Conservation (phyloP, 2,113 vertebrate species). For the Rhea americana region DNA sequence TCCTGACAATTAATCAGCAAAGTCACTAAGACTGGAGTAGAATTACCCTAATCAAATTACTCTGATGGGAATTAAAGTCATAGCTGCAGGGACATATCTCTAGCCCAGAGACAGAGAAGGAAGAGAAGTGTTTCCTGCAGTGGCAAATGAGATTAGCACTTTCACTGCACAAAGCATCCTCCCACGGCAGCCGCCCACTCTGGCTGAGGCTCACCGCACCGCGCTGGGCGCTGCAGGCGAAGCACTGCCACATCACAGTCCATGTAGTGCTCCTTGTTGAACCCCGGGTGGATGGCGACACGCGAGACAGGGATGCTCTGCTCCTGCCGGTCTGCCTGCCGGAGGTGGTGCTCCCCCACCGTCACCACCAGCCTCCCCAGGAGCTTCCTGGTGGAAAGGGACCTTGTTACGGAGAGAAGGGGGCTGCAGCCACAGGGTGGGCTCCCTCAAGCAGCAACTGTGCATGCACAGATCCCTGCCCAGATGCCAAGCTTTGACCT, state of each 20-base stretch:
- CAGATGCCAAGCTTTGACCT: rapidly evolving
- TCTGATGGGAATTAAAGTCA: background rate
- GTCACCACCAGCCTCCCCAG: background rate
- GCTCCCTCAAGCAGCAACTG: background rate
- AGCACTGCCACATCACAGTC: background rate
- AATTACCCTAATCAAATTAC: background rate
- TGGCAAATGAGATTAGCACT: background rate
- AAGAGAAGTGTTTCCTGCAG: background rate
- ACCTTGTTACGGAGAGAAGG: background rate
- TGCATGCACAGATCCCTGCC: background rate
- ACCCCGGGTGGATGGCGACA: background rate
- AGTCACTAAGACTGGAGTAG: background rate
- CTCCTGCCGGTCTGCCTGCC: background rate
- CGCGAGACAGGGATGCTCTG: background rate
- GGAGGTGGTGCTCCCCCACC: background rate
- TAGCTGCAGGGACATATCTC: background rate
- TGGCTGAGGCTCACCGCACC: background rate
- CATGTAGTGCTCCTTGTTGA: background rate
- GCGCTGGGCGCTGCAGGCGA: background rate
- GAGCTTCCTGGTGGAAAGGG: background rate
- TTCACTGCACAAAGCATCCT: rapidly evolving
- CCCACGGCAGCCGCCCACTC: rapidly evolving
- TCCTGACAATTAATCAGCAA: background rate
- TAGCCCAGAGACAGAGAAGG: background rate
- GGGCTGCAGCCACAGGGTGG: background rate